Evolutionary conservation across 2,113 vertebrate species (phyloP).

Genomic region (Acanthisitta chloris): DNA sequence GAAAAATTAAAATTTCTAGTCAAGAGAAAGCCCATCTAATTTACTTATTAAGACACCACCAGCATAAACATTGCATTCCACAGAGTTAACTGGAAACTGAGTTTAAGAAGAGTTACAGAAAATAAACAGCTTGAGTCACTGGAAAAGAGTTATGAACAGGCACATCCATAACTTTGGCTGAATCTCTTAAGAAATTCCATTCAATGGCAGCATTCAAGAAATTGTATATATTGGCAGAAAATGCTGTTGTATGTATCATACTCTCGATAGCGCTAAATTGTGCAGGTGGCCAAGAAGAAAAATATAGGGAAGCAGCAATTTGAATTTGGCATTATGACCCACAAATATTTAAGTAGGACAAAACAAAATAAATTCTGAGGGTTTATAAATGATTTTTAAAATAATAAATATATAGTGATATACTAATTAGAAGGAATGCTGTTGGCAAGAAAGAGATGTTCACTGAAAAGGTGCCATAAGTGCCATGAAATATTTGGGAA

Average conservation of each 20-base stretch:
- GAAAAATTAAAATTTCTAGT: not conserved
- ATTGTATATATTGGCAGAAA: not conserved
- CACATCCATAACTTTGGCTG: not conserved
- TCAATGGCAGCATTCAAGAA: not conserved
- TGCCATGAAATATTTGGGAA: not conserved
- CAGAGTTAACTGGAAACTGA: not conserved
- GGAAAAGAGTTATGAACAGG: not conserved
- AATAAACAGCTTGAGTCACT: not conserved
- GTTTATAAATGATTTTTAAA: not conserved
- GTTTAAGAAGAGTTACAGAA: not conserved
- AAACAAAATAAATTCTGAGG: not conserved
- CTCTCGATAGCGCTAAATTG: accelerated
- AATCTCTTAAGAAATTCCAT: not conserved
- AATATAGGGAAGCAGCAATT: not conserved
- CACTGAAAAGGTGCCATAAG: not conserved
- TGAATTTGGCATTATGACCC: not conserved
- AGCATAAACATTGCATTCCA: not conserved
- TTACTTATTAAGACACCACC: not conserved
- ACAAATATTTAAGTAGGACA: not conserved
- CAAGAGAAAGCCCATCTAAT: not conserved
- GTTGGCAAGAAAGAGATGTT: not conserved
- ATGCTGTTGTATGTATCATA: not conserved
- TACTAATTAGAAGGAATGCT: not conserved
- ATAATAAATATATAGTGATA: not conserved
- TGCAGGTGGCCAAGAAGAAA: not conserved